Conservation (phyloP, 2,888 invertebrate species). For the Acrocyrtus sp. region DNA sequence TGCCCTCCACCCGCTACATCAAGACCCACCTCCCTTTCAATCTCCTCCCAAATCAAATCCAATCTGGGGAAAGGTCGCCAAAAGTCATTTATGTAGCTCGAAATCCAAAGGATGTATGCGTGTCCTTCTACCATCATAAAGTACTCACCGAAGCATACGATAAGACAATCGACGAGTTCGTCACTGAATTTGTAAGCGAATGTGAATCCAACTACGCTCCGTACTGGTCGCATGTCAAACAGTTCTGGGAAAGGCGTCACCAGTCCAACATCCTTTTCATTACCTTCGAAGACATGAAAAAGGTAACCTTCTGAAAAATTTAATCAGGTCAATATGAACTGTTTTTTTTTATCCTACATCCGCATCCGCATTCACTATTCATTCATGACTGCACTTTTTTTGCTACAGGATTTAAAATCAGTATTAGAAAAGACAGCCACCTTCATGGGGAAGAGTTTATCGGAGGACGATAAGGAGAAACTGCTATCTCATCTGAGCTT, state of each 20-base stretch:
- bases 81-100: slow-evolving; percentile 88
- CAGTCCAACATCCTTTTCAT: slow-evolving; percentile 80
- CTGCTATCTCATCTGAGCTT: slow-evolving; percentile 82
- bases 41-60: slow-evolving; percentile 63
- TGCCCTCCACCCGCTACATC: slow-evolving; percentile 63
- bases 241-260: slow-evolving; percentile 76
- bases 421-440: slow-evolving; percentile 77
- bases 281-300: slow-evolving; percentile 85
- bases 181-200: slow-evolving; percentile 72
- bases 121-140: slow-evolving; percentile 85
- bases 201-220: slow-evolving; percentile 50
- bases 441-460: slow-evolving; percentile 76
- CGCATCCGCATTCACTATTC: too few species aligned
- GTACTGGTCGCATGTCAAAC: slow-evolving; percentile 59
- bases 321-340: too few species aligned
- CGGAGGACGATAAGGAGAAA: slow-evolving; percentile 74
- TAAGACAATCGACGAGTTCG: slow-evolving; percentile 71
- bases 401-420: slow-evolving; percentile 72
- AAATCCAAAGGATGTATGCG: slow-evolving; percentile 86
- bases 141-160: slow-evolving; percentile 74
- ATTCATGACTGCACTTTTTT: not conserved
- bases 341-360: too few species aligned
- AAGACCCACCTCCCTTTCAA: slow-evolving; percentile 65
- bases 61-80: slow-evolving; percentile 37
- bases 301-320: slow-evolving; percentile 63